Evolutionary conservation across 2,797 vertebrate species (phyloP), one percentile per base, ranked within the genome.

Genomic region (Melanotaenia pygmaea): DNA sequence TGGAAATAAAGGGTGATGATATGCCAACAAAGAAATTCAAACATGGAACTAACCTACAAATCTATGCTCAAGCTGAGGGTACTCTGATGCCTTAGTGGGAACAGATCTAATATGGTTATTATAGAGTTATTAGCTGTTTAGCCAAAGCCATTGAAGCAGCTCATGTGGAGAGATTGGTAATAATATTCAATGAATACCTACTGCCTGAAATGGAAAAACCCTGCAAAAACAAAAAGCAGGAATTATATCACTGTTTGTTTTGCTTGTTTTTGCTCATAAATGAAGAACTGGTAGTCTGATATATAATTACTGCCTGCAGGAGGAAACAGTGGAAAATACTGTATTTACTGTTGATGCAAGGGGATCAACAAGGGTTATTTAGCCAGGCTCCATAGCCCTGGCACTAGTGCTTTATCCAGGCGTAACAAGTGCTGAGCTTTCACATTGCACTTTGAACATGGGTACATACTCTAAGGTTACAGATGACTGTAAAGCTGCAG

Each of bases 1-100:
- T 38, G 63, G 63, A 84, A 84, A 88, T 88, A 85, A 30, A 59
- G 80, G 84, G 84, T 16, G 26, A 63, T 37, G 3, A 69, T 30
- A 75, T 28, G 30, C 70, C 64, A 77, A 85, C 63, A 83, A 62
- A 30, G 30, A 80, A 72, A 60, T 59, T 72, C 67, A 71, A 70
- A 73, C 61, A 64, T 58, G 54, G 28, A 56, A 20, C 20, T 53
- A 22, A 47, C 22, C 35, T 53, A 47, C 12, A 59, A 56, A 73
- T 34, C 56, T 10, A 16, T 40, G 63, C 37, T 14, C 14, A 26
- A 22, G 51, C 3, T 6, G 45, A 76, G 7, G 24, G 38, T n/a
- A 37, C 18, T 56, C 6, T 28, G 37, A 60, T 56, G 43, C 38
- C 61, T 8, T 56, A 20, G 22, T 62, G 26, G 10, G n/a, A 8